Percentiles rank a stretch among this genome's conserved stretches.
These are phyloP conservation scores for Drosophila kurseongensis DNA, from an alignment of 1,140 invertebrate species.

Conservation along the genomic window DNA sequence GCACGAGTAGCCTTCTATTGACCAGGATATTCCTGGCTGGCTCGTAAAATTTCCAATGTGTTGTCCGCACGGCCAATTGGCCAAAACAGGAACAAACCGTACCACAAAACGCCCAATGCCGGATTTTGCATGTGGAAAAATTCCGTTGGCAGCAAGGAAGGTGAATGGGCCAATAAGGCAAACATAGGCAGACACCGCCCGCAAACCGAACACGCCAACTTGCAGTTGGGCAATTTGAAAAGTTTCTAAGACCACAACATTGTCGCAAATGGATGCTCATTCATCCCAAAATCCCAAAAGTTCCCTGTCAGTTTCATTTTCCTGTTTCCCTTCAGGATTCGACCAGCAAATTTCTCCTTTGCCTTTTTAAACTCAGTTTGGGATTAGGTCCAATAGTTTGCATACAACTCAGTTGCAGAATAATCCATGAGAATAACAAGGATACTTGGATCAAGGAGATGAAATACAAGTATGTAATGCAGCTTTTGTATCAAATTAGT, in stretches of 20 bases:
- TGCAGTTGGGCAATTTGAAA: slow-evolving; percentile 45
- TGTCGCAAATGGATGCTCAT: slow-evolving; percentile 42
- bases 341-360: neutral
- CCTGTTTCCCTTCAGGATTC: too few species aligned
- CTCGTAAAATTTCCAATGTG: slow-evolving; percentile 49
- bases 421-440: neutral
- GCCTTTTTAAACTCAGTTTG: slow-evolving; percentile 31
- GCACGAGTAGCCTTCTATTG: neutral
- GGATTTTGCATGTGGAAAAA: slow-evolving; percentile 3
- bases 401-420: slow-evolving; percentile 6
- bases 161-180: slow-evolving; percentile 3
- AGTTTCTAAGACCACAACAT: slow-evolving; percentile 54
- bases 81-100: slow-evolving; percentile 7
- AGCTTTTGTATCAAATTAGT: neutral
- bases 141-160: neutral
- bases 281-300: too few species aligned
- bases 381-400: slow-evolving; percentile 19
- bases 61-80: slow-evolving; percentile 12
- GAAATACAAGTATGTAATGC: too few species aligned
- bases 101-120: slow-evolving; percentile 7
- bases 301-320: too few species aligned
- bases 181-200: slow-evolving; percentile 13
- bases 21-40: slow-evolving; percentile 18
- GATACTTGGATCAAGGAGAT: too few species aligned
- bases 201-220: slow-evolving; percentile 15